Base-by-base conservation (phyloP, 2,888 invertebrate species). In the Miltochrista miniata region DNA sequence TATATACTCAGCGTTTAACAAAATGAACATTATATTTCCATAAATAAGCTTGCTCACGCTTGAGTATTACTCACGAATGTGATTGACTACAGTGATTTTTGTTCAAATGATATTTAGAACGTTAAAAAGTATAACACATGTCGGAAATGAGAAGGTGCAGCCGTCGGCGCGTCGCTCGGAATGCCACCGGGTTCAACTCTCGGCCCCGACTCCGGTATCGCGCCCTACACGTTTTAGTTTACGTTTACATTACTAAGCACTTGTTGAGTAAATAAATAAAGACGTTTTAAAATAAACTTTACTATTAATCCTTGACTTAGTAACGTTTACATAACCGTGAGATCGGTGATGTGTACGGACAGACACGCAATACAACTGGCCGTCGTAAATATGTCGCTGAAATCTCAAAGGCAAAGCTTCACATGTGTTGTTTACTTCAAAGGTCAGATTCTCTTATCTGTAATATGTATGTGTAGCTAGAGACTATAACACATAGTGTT, bases 181-280 rank as follows among this genome's bases (percentile, higher is more conserved):
- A 48, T 60, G 69, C 76, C 67, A 72, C 72, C 76, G 72, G 72
- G 74, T 74, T 74, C 73, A 74, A 66, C 63, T 72, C 81, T 64
- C 76, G 66, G 72, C 67, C 48, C 48, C 40, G 47, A 39, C 47
- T 74, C 77, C 73, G 75, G 70, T 77, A 76, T 71, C 76, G 70
- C 58, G 57, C 67, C 63, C 70, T 71, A 68, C 61, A 71, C 72
- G 74, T 72, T 74, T 70, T 70, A 72, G 86, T 86, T 87, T 85
- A 86, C 83, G 81, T 87, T 86, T 82, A 82, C 79, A 81, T 83
- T 83, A 85, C 86, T 85, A 85, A 90, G 85, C 87, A 90, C 89
- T 88, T 87, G 87, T 87, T 84, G 77, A 76, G 81, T 87, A 89
- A 89, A 90, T 88, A 90, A 90, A 90, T 88, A 89, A 72, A 83